Percentiles rank a stretch among this genome's conserved stretches.
Evolutionary conservation across 2,797 vertebrate genomes (phyloP).

Genomic region (Picus viridis): DNA sequence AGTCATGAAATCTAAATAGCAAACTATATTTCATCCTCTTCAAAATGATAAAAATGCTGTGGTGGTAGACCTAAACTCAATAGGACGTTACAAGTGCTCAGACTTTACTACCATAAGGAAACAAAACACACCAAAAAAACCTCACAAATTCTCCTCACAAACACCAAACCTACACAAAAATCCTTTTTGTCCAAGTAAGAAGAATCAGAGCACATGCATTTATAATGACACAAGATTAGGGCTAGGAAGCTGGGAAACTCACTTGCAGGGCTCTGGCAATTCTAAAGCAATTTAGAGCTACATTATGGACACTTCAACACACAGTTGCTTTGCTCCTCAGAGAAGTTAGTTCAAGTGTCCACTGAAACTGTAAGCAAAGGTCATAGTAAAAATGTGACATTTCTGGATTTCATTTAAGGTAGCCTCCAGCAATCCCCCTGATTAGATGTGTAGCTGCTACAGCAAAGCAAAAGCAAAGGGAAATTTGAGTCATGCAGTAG

Average conservation of each 20-base stretch:
- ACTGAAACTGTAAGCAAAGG: constrained; percentile 28
- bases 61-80: background rate
- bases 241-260: background rate
- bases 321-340: background rate
- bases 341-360: constrained; percentile 22
- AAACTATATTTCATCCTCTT: background rate
- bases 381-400: constrained; percentile 29
- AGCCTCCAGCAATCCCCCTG: constrained; percentile 32
- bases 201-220: background rate
- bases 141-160: too few species aligned
- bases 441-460: constrained; percentile 7
- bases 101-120: background rate
- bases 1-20: background rate
- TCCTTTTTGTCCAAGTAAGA: background rate
- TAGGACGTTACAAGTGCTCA: background rate
- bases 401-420: constrained; percentile 59
- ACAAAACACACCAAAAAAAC: too few species aligned
- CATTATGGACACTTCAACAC: background rate
- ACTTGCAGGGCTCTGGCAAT: background rate
- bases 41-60: background rate
- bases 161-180: background rate
- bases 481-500: constrained; percentile 71
- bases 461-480: constrained; percentile 13
- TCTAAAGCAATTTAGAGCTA: background rate
- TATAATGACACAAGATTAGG: background rate